phyloP scores from a whole-genome alignment of 2,888 invertebrate species.

The Phytoseiulus persimilis region DNA sequence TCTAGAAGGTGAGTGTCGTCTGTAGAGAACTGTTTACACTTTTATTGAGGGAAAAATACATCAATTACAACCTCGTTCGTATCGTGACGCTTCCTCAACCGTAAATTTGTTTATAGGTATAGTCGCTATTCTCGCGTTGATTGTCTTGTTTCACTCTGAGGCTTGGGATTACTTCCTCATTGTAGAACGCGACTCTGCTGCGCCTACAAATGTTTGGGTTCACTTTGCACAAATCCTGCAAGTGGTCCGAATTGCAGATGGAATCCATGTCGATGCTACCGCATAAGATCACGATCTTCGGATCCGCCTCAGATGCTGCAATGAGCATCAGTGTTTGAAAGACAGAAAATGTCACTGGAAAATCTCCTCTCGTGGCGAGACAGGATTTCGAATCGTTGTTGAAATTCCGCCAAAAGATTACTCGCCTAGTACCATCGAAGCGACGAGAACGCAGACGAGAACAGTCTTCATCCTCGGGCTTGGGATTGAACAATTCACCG shows the following conservation, averaged over 20 bases:
- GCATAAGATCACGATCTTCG: background rate
- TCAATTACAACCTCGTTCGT: background rate
- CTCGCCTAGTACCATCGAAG: background rate
- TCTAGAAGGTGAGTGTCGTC: background rate
- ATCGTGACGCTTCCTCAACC: background rate
- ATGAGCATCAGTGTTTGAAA: background rate
- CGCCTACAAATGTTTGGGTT: background rate
- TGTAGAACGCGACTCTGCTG: background rate
- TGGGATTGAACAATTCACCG: background rate
- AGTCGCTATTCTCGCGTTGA: background rate
- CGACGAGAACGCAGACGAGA: background rate
- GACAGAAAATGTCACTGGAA: no score
- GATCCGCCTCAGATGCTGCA: background rate
- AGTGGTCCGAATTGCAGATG: background rate
- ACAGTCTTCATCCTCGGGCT: background rate
- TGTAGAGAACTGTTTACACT: background rate
- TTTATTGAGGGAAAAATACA: background rate
- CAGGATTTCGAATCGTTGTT: background rate
- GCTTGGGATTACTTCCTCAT: background rate
- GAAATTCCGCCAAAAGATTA: background rate
- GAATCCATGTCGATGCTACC: background rate
- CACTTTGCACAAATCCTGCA: background rate
- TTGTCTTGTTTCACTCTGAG: background rate
- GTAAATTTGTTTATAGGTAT: background rate
- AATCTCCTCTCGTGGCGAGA: no score